A percentile compares a stretch with the other conserved stretches of the same genome.
phyloP scores from a whole-genome alignment of 2,113 vertebrate genomes.

The Tyrannus savana region DNA sequence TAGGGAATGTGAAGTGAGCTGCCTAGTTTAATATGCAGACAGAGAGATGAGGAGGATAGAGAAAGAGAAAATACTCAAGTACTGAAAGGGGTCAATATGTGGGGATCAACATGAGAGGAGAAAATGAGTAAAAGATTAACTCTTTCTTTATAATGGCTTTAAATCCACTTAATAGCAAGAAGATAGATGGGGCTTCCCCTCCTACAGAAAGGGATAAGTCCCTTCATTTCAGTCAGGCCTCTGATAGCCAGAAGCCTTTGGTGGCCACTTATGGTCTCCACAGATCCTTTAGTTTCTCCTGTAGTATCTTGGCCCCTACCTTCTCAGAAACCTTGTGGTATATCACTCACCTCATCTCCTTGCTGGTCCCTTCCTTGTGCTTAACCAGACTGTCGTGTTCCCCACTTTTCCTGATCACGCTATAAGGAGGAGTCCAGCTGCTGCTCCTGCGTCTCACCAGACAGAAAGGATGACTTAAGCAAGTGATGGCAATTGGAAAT shows the following conservation, averaged over 20 bases:
- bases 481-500: background rate
- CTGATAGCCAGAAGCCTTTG: background rate
- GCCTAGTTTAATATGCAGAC: background rate
- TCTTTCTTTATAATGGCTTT: background rate
- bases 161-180: background rate
- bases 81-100: background rate
- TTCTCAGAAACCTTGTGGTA: background rate
- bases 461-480: background rate
- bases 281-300: background rate
- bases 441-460: background rate
- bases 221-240: background rate
- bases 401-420: background rate
- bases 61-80: background rate
- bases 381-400: background rate
- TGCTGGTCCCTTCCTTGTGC: accelerated
- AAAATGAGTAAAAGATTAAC: background rate
- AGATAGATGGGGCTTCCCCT: background rate
- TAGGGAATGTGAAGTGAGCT: background rate
- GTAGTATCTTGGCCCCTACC: background rate
- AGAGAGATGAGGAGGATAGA: background rate
- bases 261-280: background rate
- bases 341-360: background rate
- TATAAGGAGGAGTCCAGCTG: background rate
- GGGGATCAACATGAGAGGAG: background rate
- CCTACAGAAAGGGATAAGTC: background rate